phyloP scores from a whole-genome alignment of 2,888 invertebrate genomes.

The Drosophila melanocephala region DNA sequence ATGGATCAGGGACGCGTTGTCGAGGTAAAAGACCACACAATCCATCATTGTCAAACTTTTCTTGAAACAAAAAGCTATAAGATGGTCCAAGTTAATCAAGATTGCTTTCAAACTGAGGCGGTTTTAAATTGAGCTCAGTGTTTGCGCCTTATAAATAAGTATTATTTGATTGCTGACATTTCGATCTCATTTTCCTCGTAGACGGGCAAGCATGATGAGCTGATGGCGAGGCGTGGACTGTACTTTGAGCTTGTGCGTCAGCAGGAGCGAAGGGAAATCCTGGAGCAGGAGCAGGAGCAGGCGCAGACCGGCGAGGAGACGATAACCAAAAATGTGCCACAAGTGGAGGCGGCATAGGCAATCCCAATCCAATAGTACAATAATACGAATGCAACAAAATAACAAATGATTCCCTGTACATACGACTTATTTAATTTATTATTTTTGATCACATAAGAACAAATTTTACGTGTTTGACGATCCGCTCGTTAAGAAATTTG shows the following conservation, averaged over 20 bases:
- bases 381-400: slow-evolving; percentile 33
- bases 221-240: slow-evolving; percentile 91
- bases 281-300: slow-evolving; percentile 59
- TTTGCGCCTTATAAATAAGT: neutral
- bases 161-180: neutral
- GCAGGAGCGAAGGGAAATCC: slow-evolving; percentile 87
- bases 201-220: slow-evolving; percentile 93
- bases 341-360: slow-evolving; percentile 15
- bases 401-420: slow-evolving; percentile 61
- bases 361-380: slow-evolving; percentile 16
- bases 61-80: neutral
- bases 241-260: slow-evolving; percentile 94
- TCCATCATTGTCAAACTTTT: neutral
- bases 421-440: slow-evolving; percentile 45
- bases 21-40: slow-evolving; percentile 87
- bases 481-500: neutral
- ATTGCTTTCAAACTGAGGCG: neutral
- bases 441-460: slow-evolving; percentile 28
- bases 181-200: slow-evolving; percentile 77
- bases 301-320: slow-evolving; percentile 39
- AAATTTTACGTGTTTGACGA: slow-evolving; percentile 4
- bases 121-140: neutral
- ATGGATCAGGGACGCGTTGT: slow-evolving; percentile 93
- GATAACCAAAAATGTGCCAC: slow-evolving; percentile 12
- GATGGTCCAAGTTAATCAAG: neutral